Evolutionary conservation across 2,797 vertebrate genomes (phyloP).

Genomic region (Protosalanx chinensis): DNA sequence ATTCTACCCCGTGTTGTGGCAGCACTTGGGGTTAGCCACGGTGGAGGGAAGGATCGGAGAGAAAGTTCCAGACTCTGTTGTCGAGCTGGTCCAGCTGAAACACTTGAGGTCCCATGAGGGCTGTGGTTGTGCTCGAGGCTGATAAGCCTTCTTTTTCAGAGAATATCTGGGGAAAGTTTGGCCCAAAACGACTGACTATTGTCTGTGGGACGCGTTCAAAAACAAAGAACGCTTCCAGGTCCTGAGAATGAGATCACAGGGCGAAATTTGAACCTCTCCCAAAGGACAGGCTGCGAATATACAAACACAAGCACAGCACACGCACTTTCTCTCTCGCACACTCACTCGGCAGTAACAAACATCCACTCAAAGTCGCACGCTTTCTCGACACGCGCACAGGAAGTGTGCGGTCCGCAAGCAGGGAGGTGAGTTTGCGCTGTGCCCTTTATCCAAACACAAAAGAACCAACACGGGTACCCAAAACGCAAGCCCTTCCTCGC

Average conservation of each 20-base stretch:
- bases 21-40: too few species aligned
- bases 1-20: too few species aligned
- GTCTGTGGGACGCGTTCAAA: background rate
- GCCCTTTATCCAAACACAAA: slow-evolving; percentile 25
- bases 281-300: background rate
- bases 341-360: slow-evolving; percentile 9
- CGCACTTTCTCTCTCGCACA: background rate
- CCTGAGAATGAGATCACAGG: background rate
- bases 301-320: background rate
- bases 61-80: too few species aligned
- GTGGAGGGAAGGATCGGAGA: too few species aligned
- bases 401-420: slow-evolving; percentile 41
- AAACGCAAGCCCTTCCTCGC: slow-evolving; percentile 2
- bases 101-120: background rate
- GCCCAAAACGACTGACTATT: background rate
- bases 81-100: too few species aligned
- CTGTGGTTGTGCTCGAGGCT: background rate
- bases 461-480: slow-evolving; percentile 27
- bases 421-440: slow-evolving; percentile 31
- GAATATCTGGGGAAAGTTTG: background rate
- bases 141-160: background rate
- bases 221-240: background rate
- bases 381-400: slow-evolving; percentile 22
- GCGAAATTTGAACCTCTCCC: slow-evolving; percentile 5
- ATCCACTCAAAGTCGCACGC: background rate